These are phyloP conservation scores for Pleuronectes platessa DNA, from an alignment of 2,113 vertebrate species.

Conservation along the genomic window DNA sequence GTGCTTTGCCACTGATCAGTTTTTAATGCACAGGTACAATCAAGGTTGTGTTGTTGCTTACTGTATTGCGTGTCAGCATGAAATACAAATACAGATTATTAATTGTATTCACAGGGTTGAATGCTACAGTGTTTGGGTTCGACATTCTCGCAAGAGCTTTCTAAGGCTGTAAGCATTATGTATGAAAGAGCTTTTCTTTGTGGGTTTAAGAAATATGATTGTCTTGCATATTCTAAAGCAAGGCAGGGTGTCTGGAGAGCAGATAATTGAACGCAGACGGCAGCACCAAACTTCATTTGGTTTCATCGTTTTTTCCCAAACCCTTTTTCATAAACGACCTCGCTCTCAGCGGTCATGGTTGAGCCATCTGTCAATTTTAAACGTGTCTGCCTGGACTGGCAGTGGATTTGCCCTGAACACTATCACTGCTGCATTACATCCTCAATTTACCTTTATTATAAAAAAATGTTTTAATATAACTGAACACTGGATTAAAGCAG, in stretches of 20 bases:
- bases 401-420: slow-evolving; percentile 13
- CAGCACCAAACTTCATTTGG: slow-evolving; percentile 59
- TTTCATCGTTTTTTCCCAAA: slow-evolving; percentile 55
- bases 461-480: neutral
- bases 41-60: no score
- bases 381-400: slow-evolving; percentile 17
- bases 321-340: slow-evolving; percentile 52
- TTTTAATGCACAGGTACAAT: no score
- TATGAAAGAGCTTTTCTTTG: slow-evolving; percentile 18
- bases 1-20: no score
- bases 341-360: slow-evolving; percentile 54
- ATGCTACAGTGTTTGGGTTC: no score
- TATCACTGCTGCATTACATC: slow-evolving; percentile 10
- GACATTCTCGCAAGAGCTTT: neutral
- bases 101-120: neutral
- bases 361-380: slow-evolving; percentile 66
- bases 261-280: slow-evolving; percentile 46
- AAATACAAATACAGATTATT: neutral
- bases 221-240: slow-evolving; percentile 54
- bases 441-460: neutral
- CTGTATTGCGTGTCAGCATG: no score
- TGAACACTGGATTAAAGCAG: neutral
- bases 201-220: slow-evolving; percentile 57
- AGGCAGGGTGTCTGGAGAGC: slow-evolving; percentile 31
- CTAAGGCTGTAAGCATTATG: slow-evolving; percentile 18